phyloP scores from a whole-genome alignment of 2,797 vertebrate species.

The Sphaeramia orbicularis region DNA sequence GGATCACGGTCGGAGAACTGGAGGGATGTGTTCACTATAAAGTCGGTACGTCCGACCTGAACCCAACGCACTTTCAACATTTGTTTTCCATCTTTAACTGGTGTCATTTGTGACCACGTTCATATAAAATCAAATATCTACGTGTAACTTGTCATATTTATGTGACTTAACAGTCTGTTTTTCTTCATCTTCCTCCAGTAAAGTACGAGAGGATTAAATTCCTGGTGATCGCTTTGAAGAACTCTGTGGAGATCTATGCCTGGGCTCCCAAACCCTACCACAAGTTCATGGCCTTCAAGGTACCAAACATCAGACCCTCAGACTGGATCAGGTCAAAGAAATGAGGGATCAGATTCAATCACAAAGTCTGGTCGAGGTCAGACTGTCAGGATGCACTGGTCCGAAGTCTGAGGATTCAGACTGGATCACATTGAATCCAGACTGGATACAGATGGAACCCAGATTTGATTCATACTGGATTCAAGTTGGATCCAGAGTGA shows the following conservation, averaged over 20 bases:
- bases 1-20: conserved; percentile 97
- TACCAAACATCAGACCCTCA: conserved; percentile 61
- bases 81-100: too few species aligned
- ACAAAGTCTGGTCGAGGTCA: too few species aligned
- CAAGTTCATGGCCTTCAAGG: conserved; percentile 99
- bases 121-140: not conserved
- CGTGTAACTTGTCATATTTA: too few species aligned
- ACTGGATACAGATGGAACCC: too few species aligned
- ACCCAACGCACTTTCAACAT: too few species aligned
- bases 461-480: too few species aligned
- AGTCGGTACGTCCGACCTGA: conserved; percentile 89
- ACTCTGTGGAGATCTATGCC: conserved; percentile 97
- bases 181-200: conserved; percentile 79
- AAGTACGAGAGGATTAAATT: conserved; percentile 99
- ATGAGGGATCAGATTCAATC: too few species aligned
- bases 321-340: too few species aligned
- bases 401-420: too few species aligned
- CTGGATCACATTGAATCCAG: too few species aligned
- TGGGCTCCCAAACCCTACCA: conserved; percentile 99
- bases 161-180: not conserved
- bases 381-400: too few species aligned
- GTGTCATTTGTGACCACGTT: not conserved
- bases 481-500: too few species aligned
- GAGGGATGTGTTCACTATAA: conserved; percentile 99
- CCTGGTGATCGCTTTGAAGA: conserved; percentile 98